phyloP scores from a whole-genome alignment of 2,888 invertebrate species.

The Drosophila birchii region DNA sequence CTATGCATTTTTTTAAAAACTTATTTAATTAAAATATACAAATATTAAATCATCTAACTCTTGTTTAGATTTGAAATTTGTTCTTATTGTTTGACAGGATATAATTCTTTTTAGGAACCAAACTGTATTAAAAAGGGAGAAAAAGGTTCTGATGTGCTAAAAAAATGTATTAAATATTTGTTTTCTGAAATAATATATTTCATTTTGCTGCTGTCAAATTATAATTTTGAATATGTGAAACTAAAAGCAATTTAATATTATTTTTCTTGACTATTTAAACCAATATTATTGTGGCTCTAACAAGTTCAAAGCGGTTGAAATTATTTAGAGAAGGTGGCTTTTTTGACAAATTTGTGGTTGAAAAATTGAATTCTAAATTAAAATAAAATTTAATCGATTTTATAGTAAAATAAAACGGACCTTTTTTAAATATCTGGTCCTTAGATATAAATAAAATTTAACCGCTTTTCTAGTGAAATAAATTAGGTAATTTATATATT shows the following conservation, averaged over 20 bases:
- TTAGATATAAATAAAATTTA: too few relatives aligned
- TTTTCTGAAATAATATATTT: too few relatives aligned
- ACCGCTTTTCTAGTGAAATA: background rate
- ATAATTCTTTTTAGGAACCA: background rate
- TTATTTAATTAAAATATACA: background rate
- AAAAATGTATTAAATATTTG: too few relatives aligned
- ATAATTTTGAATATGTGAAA: background rate
- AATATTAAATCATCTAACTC: background rate
- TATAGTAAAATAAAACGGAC: background rate
- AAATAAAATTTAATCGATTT: background rate
- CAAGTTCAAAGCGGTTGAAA: background rate
- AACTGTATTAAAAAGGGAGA: background rate
- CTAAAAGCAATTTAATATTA: too few relatives aligned
- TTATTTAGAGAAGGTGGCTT: background rate
- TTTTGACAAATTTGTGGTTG: too few relatives aligned
- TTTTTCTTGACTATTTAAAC: too few relatives aligned
- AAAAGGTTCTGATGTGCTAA: too few relatives aligned
- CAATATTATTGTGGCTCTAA: background rate
- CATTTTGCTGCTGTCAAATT: too few relatives aligned
- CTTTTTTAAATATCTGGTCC: too few relatives aligned
- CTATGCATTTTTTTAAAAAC: background rate
- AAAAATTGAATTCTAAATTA: too few relatives aligned
- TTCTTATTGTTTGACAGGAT: background rate
- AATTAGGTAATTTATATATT: background rate
- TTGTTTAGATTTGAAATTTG: background rate